Evolutionary conservation across 2,797 vertebrate genomes (phyloP), one percentile per base, ranked within the genome.

Genomic region (Chiroxiphia lanceolata): DNA sequence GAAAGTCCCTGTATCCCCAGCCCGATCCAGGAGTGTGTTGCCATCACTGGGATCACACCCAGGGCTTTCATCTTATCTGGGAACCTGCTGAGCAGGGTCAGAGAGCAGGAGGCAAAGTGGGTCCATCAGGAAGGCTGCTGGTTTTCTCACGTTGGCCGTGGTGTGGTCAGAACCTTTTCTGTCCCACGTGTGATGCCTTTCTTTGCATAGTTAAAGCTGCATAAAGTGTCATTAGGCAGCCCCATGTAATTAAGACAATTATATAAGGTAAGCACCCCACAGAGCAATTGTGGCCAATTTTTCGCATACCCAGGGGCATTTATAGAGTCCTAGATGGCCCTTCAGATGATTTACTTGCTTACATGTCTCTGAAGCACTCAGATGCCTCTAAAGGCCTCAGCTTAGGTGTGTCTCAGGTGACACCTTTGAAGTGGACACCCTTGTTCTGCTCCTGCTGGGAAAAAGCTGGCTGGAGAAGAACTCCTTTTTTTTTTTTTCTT

Each of bases 261-360:
- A 89, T 14, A 57, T 38, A 77, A n/a, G 68, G 94, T 93, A 83
- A 91, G 92, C 75, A 68, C 33, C 81, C 92, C 89, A 23, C 75
- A 8, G 69, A 81, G 76, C 80, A 92, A 96, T 89, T 85, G 67
- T 80, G 94, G 87, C 57, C 75, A 82, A 93, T 89, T 91, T 96
- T 95, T 94, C 50, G 86, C 88, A 89, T 78, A 79, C 85, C 94
- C 93, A 69, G 59, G 44, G 78, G 94, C 42, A 31, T 76, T 89
- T 80, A 6, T 1, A 71, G 70, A 64, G 82, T 17, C 40, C 63
- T 33, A 64, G 31, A 59, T 93, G 64, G 71, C 82, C 38, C 56
- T 81, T 72, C 6, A 40, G 40, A 21, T 60, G 56, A 82, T 78
- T 87, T 71, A 80, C 60, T 83, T 68, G 63, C 74, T 84, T 18